Evolutionary conservation across 2,797 vertebrate genomes (phyloP).

Genomic region (Acanthornis magna): DNA sequence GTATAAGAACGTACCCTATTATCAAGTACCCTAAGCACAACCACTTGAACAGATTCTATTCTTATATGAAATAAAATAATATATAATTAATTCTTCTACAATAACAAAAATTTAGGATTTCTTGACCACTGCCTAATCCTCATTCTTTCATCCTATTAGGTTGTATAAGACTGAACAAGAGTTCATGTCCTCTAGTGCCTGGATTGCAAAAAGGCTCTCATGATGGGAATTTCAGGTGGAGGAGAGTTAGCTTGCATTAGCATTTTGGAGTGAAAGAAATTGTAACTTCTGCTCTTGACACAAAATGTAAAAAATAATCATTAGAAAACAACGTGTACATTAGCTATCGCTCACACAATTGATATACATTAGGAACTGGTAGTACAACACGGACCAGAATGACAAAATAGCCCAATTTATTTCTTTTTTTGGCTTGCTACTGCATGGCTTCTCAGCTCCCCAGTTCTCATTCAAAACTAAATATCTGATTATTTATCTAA

Average conservation of each 20-base stretch:
- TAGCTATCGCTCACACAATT: not conserved
- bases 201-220: not conserved
- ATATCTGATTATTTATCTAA: not conserved
- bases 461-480: not conserved
- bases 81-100: not conserved
- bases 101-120: not conserved
- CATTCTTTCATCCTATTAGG: not conserved
- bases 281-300: not conserved
- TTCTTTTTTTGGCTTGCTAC: not conserved
- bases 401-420: not conserved
- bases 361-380: not conserved
- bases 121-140: not conserved
- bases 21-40: not conserved
- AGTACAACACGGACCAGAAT: not conserved
- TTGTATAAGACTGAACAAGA: not conserved
- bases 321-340: not conserved
- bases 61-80: not conserved
- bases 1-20: not conserved
- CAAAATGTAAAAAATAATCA: not conserved
- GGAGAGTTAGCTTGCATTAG: not conserved
- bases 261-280: not conserved
- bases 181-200: not conserved
- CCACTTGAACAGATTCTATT: not conserved
- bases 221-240: not conserved
- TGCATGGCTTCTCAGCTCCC: not conserved